Evolutionary conservation across 1,140 invertebrate genomes (phyloP), one percentile per base, ranked within the genome.

Genomic region (Drosophila teissieri): DNA sequence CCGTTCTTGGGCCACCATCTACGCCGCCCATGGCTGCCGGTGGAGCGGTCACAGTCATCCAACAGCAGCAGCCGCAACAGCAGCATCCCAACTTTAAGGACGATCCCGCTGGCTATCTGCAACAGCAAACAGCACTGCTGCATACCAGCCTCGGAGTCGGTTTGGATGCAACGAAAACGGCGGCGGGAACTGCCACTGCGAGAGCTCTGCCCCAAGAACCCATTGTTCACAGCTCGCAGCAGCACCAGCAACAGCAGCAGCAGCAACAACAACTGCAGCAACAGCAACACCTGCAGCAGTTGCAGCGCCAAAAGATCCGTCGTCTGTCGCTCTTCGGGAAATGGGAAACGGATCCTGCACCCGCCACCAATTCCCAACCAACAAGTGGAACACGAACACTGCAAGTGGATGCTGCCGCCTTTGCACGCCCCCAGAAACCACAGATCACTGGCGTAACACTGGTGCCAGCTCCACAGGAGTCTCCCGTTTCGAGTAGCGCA

Each of bases 71-170:
- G 27, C 63, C 15, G 24, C 45, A 10, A 11, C 45, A 40, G 17
- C 73, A 51, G 72, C 73, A 88, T 24, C 95, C 95, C 2, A 96
- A 95, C 39, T 98, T 98, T 82, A 95, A 98, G 93, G 97, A 98
- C 75, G 97, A 98, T 92, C 96, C 97, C 0, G 97, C 95, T 86
- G 97, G 96, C 4, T 98, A 97, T 93, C 92, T 98, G 57, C 96
- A 96, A 5, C 96, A 97, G 82, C 97, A 97, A 86, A 97, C 96
- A 2, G 96, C 96, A 27, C 85, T 97, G 61, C 82, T 98, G 27
- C 97, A 97, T 76, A 97, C 95, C 85, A 97, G 97, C 42, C 53
- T 92, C 39, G 78, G 90, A 54, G 77, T 70, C 14, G 60, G 84
- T 2, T 36, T 88, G 27, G 83, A 86, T 11, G 44, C 19, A 10